These are phyloP conservation scores for Cyprinodon variegatus DNA, from an alignment of 2,113 vertebrate genomes.

Conservation along the genomic window DNA sequence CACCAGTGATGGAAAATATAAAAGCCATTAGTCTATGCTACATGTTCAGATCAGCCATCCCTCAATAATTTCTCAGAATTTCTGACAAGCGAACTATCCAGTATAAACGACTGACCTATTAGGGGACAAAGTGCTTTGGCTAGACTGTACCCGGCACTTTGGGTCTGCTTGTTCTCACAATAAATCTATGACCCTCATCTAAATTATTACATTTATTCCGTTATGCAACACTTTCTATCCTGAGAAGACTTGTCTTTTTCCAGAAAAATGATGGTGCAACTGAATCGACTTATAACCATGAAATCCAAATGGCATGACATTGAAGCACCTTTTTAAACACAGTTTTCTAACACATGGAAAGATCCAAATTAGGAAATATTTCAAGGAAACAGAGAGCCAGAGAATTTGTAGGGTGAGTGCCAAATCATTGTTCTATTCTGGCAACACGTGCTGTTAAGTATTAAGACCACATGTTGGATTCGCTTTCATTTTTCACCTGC, in stretches of 20 bases:
- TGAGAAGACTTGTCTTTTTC: neutral
- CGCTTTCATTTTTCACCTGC: neutral
- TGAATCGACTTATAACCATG: slow-evolving; percentile 2
- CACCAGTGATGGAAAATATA: neutral
- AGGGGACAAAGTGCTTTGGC: neutral
- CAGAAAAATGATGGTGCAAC: no score
- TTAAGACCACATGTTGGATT: neutral
- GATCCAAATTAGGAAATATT: neutral
- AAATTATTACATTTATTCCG: neutral
- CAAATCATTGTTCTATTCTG: neutral
- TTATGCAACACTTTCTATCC: neutral
- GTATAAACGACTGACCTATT: neutral
- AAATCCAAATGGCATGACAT: neutral
- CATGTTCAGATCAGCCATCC: neutral
- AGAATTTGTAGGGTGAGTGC: neutral
- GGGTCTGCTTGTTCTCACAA: neutral
- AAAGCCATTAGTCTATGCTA: neutral
- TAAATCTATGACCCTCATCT: neutral
- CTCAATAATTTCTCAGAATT: neutral
- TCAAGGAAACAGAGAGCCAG: neutral
- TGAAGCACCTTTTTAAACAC: neutral
- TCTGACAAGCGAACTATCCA: neutral
- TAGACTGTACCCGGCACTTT: neutral
- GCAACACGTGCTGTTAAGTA: neutral
- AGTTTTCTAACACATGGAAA: neutral